These are phyloP conservation scores for Caenorhabditis sp. DNA, from an alignment of 2,888 invertebrate species.

Conservation along the genomic window DNA sequence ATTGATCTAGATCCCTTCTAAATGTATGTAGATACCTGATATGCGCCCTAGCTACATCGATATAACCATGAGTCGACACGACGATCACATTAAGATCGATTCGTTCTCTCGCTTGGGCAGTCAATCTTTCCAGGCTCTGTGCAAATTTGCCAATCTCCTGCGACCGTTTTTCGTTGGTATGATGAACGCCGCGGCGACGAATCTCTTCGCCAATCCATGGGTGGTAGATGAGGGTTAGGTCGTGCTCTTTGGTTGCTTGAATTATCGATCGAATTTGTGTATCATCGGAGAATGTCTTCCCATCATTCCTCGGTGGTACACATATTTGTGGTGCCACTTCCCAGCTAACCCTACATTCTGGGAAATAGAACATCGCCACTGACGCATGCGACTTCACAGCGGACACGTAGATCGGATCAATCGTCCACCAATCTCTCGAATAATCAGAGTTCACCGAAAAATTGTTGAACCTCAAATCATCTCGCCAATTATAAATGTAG, in stretches of 20 bases:
- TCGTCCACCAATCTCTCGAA: conserved; percentile 50
- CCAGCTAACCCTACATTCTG: conserved; percentile 56
- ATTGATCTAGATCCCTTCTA: background rate
- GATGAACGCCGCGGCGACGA: conserved; percentile 36
- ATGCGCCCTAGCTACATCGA: conserved; percentile 48
- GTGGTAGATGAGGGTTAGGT: conserved; percentile 52
- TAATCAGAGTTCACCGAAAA: conserved; percentile 21
- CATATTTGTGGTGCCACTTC: conserved; percentile 32
- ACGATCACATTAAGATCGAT: conserved; percentile 57
- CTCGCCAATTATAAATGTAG: conserved; percentile 46
- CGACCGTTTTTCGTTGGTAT: conserved; percentile 32
- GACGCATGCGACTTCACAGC: conserved; percentile 43
- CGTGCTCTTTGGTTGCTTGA: conserved; percentile 50
- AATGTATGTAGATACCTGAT: conserved; percentile 28
- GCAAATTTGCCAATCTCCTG: conserved; percentile 38
- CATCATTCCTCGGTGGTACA: conserved; percentile 42
- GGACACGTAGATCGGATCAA: conserved; percentile 50
- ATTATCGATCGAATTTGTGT: conserved; percentile 36
- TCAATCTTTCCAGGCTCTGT: conserved; percentile 45
- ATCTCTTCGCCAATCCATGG: conserved; percentile 48
- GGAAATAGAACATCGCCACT: conserved; percentile 57
- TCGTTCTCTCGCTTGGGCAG: conserved; percentile 47
- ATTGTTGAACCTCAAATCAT: conserved; percentile 45
- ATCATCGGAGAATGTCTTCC: conserved; percentile 42
- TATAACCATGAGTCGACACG: conserved; percentile 54